Evolutionary conservation across 2,888 invertebrate genomes (phyloP).

Genomic region (Torymus tubicola): DNA sequence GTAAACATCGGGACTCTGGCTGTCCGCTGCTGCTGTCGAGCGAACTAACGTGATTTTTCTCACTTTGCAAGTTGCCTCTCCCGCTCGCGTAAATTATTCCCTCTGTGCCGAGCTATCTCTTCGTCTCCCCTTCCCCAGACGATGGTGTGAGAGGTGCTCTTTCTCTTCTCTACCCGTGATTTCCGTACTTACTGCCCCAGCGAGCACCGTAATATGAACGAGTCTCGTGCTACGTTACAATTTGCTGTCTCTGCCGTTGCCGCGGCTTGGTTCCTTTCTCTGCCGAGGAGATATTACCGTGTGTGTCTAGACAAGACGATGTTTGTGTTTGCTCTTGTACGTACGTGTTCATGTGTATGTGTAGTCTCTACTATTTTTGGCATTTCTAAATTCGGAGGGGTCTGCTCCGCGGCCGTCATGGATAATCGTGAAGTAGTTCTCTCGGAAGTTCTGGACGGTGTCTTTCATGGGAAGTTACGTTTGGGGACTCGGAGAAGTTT

Average conservation of each 20-base stretch:
- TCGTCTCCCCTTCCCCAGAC: conserved; percentile 18
- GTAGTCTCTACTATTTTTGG: conserved; percentile 42
- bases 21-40: conserved; percentile 65
- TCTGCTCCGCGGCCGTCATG: conserved; percentile 1
- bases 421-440: conserved; percentile 48
- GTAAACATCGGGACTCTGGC: conserved; percentile 43
- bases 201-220: conserved; percentile 55
- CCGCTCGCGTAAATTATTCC: conserved; percentile 69
- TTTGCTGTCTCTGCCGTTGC: conserved; percentile 58
- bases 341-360: not conserved
- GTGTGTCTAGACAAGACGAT: not conserved
- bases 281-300: conserved; percentile 37
- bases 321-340: too few relatives aligned
- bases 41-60: conserved; percentile 73
- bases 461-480: conserved; percentile 33
- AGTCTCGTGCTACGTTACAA: conserved; percentile 64
- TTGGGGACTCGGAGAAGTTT: conserved; percentile 9
- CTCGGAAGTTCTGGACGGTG: not conserved
- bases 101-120: conserved; percentile 50
- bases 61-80: conserved; percentile 72
- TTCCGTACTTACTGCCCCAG: conserved; percentile 55
- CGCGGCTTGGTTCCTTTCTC: not conserved
- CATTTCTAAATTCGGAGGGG: conserved; percentile 50
- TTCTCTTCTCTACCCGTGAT: conserved; percentile 54
- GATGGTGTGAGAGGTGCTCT: conserved; percentile 37